These are phyloP conservation scores for Hippocampus kuda DNA, from an alignment of 2,797 vertebrate genomes.

Conservation along the genomic window DNA sequence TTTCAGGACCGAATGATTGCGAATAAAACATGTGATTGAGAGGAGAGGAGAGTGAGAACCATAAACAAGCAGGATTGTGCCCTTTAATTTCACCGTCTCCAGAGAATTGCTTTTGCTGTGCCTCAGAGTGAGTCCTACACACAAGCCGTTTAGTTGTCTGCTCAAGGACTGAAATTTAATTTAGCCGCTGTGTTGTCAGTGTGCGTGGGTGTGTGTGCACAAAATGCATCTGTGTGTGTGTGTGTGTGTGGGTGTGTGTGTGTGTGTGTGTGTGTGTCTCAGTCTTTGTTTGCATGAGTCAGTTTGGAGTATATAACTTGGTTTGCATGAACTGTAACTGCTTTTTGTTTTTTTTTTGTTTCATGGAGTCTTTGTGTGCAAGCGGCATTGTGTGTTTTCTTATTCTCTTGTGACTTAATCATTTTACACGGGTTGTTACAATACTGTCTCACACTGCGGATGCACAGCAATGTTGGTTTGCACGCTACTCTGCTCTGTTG, in stretches of 20 bases:
- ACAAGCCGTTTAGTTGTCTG: slow-evolving; percentile 66
- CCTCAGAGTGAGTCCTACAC: slow-evolving; percentile 61
- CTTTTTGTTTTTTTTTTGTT: slow-evolving; percentile 4
- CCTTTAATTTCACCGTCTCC: slow-evolving; percentile 72
- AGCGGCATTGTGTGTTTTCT: slow-evolving; percentile 39
- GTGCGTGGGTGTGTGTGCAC: slow-evolving; percentile 17
- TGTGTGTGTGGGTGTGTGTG: background rate
- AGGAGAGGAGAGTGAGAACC: slow-evolving; percentile 62
- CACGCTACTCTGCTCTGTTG: slow-evolving; percentile 23
- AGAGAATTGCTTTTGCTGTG: slow-evolving; percentile 71
- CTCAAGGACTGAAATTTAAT: slow-evolving; percentile 73
- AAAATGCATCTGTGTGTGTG: background rate
- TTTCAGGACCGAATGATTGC: slow-evolving; percentile 73
- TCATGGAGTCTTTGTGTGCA: slow-evolving; percentile 19
- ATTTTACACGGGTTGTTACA: slow-evolving; percentile 51
- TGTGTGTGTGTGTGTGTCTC: slow-evolving; percentile 9
- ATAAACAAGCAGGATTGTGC: slow-evolving; percentile 70
- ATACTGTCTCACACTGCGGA: slow-evolving; percentile 26
- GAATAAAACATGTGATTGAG: slow-evolving; percentile 78
- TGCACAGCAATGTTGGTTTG: slow-evolving; percentile 33
- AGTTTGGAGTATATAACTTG: slow-evolving; percentile 28
- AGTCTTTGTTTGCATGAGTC: slow-evolving; percentile 23
- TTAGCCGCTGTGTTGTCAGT: slow-evolving; percentile 41
- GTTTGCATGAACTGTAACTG: slow-evolving; percentile 4
- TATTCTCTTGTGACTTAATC: slow-evolving; percentile 51